Evolutionary conservation across 2,113 vertebrate genomes (phyloP).

Genomic region (Menura novaehollandiae): DNA sequence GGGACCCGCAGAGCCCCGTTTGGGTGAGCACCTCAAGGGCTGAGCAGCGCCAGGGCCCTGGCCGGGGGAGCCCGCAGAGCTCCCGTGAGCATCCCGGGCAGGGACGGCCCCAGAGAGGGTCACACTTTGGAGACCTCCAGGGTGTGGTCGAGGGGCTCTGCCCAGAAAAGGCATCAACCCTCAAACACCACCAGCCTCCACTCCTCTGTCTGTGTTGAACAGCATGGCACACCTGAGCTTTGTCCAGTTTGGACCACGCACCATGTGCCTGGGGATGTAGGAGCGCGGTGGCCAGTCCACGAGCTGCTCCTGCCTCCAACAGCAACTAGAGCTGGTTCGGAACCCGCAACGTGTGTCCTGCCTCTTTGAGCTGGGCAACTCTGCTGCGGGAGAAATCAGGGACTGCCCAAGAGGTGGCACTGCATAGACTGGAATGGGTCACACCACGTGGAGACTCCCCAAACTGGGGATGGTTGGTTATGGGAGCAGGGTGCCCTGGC

Average conservation of each 20-base stretch:
- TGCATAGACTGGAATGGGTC: neutral
- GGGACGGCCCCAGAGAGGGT: neutral
- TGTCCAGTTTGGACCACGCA: neutral
- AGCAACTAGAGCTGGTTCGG: neutral
- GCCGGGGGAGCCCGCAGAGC: neutral
- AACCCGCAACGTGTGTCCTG: neutral
- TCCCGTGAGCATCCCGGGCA: neutral
- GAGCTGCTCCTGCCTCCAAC: accelerated
- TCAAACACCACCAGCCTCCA: neutral
- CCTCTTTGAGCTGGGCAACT: neutral
- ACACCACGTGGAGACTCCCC: neutral
- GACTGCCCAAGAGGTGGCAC: conserved; percentile 12
- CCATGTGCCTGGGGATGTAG: neutral
- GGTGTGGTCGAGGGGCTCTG: neutral
- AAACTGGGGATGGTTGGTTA: accelerated
- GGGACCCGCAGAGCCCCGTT: neutral
- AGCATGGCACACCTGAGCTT: accelerated
- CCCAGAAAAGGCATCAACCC: neutral
- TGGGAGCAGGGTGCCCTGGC: too few species aligned
- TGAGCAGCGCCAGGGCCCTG: neutral
- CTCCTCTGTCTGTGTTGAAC: neutral
- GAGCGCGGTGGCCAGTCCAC: too few species aligned
- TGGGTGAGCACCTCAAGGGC: neutral
- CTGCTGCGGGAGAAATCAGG: neutral
- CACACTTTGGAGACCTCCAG: neutral